A percentile compares a stretch with the other conserved stretches of the same genome.
Evolutionary conservation across 2,113 vertebrate genomes (phyloP).

Genomic region (Melanocharis versteri): DNA sequence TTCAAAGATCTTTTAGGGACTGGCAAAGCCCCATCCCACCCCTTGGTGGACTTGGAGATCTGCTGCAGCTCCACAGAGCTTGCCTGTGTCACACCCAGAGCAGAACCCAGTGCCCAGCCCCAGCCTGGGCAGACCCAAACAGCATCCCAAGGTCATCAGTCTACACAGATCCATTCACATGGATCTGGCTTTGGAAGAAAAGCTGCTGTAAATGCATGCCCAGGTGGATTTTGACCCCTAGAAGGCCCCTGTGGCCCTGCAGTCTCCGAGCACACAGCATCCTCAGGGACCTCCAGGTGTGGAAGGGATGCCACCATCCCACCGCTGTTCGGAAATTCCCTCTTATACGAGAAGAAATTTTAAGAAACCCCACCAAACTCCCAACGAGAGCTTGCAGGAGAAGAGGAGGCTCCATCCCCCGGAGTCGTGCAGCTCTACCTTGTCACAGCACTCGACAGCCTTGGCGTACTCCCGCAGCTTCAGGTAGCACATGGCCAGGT

Average conservation of each 20-base stretch:
- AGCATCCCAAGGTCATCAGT: not conserved
- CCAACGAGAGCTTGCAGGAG: not conserved
- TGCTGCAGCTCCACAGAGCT: not conserved
- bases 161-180: not conserved
- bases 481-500: slow-evolving; percentile 92
- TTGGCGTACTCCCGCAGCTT: slow-evolving; percentile 84
- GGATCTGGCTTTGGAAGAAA: not conserved
- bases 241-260: not conserved
- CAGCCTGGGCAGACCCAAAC: not conserved
- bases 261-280: not conserved
- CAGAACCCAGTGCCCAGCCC: not conserved
- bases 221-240: not conserved
- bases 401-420: accelerated
- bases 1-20: not conserved
- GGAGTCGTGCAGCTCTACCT: slow-evolving; percentile 68
- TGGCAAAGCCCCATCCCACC: not conserved
- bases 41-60: not conserved
- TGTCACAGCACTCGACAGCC: slow-evolving; percentile 90
- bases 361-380: accelerated
- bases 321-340: not conserved
- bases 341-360: not conserved
- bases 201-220: not conserved
- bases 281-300: not conserved
- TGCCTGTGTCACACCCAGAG: not conserved
- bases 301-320: not conserved